Evolutionary conservation across 2,113 vertebrate genomes (phyloP).

Genomic region (Chrysochloris asiatica): DNA sequence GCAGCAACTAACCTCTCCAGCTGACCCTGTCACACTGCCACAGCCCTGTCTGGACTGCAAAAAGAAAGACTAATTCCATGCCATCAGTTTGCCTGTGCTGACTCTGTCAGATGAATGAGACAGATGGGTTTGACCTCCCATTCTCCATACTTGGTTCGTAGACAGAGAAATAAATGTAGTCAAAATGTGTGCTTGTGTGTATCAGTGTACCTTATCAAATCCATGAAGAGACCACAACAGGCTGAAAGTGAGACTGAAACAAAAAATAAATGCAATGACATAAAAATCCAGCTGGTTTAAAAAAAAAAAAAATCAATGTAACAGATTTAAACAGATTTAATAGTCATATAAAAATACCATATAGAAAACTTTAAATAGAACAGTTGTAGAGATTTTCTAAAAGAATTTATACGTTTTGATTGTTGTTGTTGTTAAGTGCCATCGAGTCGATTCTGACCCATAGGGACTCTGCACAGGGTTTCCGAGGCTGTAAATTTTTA

Average conservation of each 20-base stretch:
- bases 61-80: neutral
- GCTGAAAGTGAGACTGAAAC: neutral
- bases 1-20: neutral
- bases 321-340: too few relatives aligned
- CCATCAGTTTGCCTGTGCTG: neutral
- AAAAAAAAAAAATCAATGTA: neutral
- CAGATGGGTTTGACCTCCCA: too few relatives aligned
- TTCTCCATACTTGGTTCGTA: neutral
- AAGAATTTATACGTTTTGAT: too few relatives aligned
- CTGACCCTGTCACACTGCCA: neutral
- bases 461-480: too few relatives aligned
- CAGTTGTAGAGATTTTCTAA: too few relatives aligned
- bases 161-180: neutral
- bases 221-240: neutral
- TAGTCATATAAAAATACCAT: too few relatives aligned
- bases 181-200: too few relatives aligned
- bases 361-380: too few relatives aligned
- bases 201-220: neutral
- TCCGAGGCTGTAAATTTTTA: too few relatives aligned
- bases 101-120: neutral
- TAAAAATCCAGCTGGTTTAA: neutral
- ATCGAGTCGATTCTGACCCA: too few relatives aligned
- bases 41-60: neutral
- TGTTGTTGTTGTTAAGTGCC: too few relatives aligned
- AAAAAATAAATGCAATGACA: neutral